These are phyloP conservation scores for Propithecus deckenii DNA, from an alignment of 2,797 vertebrate species.

Conservation along the genomic window DNA sequence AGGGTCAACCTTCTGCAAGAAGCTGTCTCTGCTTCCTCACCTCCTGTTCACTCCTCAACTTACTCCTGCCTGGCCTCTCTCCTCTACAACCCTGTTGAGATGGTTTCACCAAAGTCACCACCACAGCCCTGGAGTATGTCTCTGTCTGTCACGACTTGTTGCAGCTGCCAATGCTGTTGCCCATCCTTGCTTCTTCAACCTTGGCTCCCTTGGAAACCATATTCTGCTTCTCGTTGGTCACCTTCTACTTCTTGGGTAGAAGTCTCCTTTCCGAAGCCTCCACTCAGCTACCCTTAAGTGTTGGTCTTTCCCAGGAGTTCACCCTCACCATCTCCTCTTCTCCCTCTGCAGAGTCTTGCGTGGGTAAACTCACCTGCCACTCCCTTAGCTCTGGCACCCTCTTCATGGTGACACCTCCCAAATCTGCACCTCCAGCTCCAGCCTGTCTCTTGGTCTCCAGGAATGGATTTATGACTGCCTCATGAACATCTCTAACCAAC, in stretches of 20 bases:
- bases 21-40: background rate
- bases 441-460: background rate
- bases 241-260: background rate
- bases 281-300: no score
- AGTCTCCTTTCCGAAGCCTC: background rate
- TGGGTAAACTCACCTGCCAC: background rate
- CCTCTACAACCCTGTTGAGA: background rate
- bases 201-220: background rate
- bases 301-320: background rate
- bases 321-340: background rate
- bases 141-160: background rate
- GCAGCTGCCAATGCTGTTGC: background rate
- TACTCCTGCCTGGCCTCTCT: background rate
- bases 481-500: background rate
- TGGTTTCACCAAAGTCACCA: background rate
- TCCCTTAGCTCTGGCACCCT: background rate
- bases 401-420: background rate
- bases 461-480: background rate
- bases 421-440: background rate
- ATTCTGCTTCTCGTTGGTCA: background rate
- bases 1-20: background rate
- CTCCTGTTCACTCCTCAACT: background rate
- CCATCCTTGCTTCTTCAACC: background rate
- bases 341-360: background rate
- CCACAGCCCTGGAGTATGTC: background rate